Base-by-base conservation (phyloP, 2,888 invertebrate species). In the Griposia aprilina region DNA sequence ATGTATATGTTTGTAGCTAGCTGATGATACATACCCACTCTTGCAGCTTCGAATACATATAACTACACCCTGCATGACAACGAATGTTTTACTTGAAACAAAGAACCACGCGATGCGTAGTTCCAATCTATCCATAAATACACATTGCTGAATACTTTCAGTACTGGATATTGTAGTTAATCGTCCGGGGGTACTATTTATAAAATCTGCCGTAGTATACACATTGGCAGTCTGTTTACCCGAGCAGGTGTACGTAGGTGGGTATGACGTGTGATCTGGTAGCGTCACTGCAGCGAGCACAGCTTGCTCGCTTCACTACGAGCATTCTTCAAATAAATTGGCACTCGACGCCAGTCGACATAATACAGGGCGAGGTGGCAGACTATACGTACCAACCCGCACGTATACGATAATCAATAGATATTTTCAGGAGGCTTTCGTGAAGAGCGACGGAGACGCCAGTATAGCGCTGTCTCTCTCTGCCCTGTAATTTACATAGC, bases 341-440 rank as follows among this genome's bases (percentile, higher is more conserved):
- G 96, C 95, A 95, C 96, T 96, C 94, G 88, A 91, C 93, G 90
- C 90, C 91, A 91, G 94, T 90, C 93, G 91, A 93, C 95, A 94
- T 95, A 94, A 93, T 93, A 94, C 95, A 92, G 94, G 94, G 94
- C 93, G 94, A 95, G 93, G 93, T 94, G 91, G 92, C 90, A 85
- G 81, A 87, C 91, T 95, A 93, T 95, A 95, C 93, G 87, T 93
- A 95, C 95, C 92, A 90, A 94, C 94, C 93, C 89, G 88, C 90
- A 94, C 93, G 93, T 96, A 94, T 96, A 96, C 95, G 94, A 95
- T 96, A 97, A 97, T 97, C 96, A 96, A 97, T 97, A 96, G 95
- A 96, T 96, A 96, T 97, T 97, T 97, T 96, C 96, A 96, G 96
- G 95, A 96, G 96, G 96, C 96, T 96, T 96, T 96, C 95, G 96